phyloP scores from a whole-genome alignment of 2,888 invertebrate genomes.

The Zelleria hepariella region DNA sequence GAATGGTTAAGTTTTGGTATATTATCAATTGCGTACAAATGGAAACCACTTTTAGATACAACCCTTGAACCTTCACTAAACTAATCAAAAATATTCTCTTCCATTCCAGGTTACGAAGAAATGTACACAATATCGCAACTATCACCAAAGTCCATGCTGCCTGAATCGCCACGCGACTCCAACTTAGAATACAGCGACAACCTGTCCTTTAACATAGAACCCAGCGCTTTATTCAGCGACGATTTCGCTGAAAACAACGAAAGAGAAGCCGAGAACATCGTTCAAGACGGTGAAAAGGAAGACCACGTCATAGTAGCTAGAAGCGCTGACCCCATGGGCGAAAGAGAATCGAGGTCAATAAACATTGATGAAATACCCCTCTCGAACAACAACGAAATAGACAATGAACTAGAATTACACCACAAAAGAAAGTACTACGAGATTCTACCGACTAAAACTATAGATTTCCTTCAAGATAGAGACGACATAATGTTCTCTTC shows the following conservation, averaged over 20 bases:
- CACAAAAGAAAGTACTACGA: constrained; percentile 63
- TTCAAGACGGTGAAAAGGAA: constrained; percentile 31
- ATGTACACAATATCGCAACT: constrained; percentile 76
- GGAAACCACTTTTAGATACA: no score
- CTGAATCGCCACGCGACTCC: constrained; percentile 27
- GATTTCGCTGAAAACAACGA: constrained; percentile 22
- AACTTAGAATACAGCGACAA: constrained; percentile 30
- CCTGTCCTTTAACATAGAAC: constrained; percentile 52
- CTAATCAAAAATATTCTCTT: constrained; percentile 10
- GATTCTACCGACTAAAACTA: constrained; percentile 72
- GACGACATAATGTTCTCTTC: constrained; percentile 48
- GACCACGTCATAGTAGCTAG: constrained; percentile 61
- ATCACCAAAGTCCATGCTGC: constrained; percentile 75
- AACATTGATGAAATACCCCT: constrained; percentile 64
- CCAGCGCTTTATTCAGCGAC: constrained; percentile 39
- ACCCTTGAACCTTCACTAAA: background rate
- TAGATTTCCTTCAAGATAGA: constrained; percentile 36
- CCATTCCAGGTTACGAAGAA: constrained; percentile 69
- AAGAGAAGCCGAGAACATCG: constrained; percentile 17
- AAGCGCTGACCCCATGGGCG: constrained; percentile 67
- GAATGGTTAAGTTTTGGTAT: no score
- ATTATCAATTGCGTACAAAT: no score
- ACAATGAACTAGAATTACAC: constrained; percentile 69
- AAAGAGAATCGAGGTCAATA: constrained; percentile 63
- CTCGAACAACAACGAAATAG: constrained; percentile 72